phyloP scores from a whole-genome alignment of 2,113 vertebrate species.

The Tachysurus vachellii region DNA sequence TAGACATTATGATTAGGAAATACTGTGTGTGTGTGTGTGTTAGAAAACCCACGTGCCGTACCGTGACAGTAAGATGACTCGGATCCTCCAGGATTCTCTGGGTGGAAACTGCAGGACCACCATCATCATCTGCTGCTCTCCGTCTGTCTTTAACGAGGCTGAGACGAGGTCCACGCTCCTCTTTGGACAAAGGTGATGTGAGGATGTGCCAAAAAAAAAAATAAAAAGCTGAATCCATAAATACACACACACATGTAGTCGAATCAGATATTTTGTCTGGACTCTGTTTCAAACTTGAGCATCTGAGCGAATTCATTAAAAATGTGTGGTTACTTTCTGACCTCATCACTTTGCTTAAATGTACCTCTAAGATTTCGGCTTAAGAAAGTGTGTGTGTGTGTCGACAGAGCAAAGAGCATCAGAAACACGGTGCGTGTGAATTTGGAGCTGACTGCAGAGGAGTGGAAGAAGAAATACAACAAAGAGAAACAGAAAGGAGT shows the following conservation, averaged over 20 bases:
- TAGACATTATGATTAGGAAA: neutral
- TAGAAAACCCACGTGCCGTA: conserved; percentile 94
- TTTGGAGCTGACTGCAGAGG: conserved; percentile 90
- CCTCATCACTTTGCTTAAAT: neutral
- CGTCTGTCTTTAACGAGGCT: conserved; percentile 89
- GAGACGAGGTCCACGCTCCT: conserved; percentile 93
- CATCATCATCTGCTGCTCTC: conserved; percentile 93
- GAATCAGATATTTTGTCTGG: neutral
- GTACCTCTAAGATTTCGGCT: neutral
- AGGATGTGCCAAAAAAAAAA: neutral
- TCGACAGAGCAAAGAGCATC: conserved; percentile 89
- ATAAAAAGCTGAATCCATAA: neutral
- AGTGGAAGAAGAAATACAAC: conserved; percentile 96
- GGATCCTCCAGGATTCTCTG: conserved; percentile 93
- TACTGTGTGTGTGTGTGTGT: neutral
- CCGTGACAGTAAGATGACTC: conserved; percentile 95
- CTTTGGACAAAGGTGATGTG: conserved; percentile 87
- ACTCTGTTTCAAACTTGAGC: neutral
- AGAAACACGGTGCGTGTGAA: conserved; percentile 95
- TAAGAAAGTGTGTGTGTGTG: neutral
- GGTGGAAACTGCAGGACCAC: conserved; percentile 94
- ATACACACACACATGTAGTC: neutral
- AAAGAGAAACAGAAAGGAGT: conserved; percentile 93
- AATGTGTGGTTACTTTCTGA: neutral
- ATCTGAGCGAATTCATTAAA: too few species aligned